Conservation (phyloP, 1,140 invertebrate genomes). For the Rhizoglyphus robini region DNA sequence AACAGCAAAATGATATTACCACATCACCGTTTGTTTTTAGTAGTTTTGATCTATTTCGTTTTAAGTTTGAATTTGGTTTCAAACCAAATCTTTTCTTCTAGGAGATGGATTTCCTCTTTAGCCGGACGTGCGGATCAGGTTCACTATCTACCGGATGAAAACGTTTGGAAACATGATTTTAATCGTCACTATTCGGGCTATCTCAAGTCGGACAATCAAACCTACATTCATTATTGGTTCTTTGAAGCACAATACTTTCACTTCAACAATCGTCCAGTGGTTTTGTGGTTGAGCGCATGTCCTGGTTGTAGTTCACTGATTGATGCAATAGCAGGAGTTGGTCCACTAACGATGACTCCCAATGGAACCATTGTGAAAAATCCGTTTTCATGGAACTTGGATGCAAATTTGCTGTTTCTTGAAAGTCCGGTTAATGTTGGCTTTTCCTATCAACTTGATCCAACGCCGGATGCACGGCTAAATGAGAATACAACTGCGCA, state of each 20-base stretch:
- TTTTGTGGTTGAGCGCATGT: slow-evolving; percentile 45
- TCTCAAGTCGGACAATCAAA: slow-evolving; percentile 26
- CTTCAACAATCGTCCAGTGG: slow-evolving; percentile 37
- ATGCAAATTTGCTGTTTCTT: slow-evolving; percentile 57
- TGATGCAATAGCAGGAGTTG: slow-evolving; percentile 40
- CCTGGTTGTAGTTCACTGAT: slow-evolving; percentile 42
- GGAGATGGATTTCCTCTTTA: no score
- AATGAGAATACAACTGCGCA: slow-evolving; percentile 36
- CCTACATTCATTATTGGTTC: slow-evolving; percentile 35
- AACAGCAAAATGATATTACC: no score
- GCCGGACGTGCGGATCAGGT: slow-evolving; percentile 29
- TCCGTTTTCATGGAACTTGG: slow-evolving; percentile 40
- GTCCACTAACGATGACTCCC: slow-evolving; percentile 36
- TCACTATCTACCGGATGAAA: slow-evolving; percentile 27
- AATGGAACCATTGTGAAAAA: slow-evolving; percentile 34
- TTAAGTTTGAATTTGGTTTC: no score
- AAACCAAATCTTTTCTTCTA: no score
- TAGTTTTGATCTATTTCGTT: no score
- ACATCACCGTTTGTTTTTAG: no score
- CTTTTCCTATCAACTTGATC: slow-evolving; percentile 40
- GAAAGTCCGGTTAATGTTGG: slow-evolving; percentile 45
- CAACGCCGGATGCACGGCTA: slow-evolving; percentile 36
- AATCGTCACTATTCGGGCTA: slow-evolving; percentile 32
- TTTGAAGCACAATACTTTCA: slow-evolving; percentile 37
- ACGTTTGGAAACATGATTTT: no score